Evolutionary conservation across 2,797 vertebrate species (phyloP).

Genomic region (Cichlasoma orientale): DNA sequence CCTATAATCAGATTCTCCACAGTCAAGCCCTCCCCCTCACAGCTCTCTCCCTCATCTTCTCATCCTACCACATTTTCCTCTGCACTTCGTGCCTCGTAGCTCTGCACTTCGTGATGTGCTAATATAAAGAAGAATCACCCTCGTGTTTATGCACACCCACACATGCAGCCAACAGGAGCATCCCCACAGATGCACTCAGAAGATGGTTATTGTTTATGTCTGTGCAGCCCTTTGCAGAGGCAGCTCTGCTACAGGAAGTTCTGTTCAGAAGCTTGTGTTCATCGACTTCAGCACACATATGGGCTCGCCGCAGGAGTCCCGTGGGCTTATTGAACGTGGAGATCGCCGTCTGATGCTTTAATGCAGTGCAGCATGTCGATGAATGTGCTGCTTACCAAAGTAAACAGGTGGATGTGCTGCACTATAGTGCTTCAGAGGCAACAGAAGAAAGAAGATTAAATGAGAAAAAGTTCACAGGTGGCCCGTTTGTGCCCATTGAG

Average conservation of each 20-base stretch:
- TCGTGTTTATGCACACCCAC: slow-evolving; percentile 46
- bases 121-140: slow-evolving; percentile 8
- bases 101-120: neutral
- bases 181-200: neutral
- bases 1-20: slow-evolving; percentile 26
- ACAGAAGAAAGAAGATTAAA: neutral
- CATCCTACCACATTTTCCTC: neutral
- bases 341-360: slow-evolving; percentile 1
- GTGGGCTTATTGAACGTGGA: neutral
- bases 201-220: slow-evolving; percentile 13
- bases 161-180: neutral
- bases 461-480: neutral
- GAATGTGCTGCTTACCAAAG: neutral
- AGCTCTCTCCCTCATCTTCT: neutral
- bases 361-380: neutral
- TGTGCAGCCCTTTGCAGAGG: slow-evolving; percentile 7
- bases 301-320: slow-evolving; percentile 8
- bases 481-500: no score
- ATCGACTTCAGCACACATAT: neutral
- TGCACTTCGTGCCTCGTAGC: neutral
- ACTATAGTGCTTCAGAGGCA: neutral
- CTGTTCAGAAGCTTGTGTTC: neutral
- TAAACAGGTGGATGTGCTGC: neutral
- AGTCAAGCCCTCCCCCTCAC: neutral
- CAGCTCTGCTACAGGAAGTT: neutral